These are phyloP conservation scores for Epinephelus malabaricus DNA, from an alignment of 2,797 vertebrate species.

Conservation along the genomic window DNA sequence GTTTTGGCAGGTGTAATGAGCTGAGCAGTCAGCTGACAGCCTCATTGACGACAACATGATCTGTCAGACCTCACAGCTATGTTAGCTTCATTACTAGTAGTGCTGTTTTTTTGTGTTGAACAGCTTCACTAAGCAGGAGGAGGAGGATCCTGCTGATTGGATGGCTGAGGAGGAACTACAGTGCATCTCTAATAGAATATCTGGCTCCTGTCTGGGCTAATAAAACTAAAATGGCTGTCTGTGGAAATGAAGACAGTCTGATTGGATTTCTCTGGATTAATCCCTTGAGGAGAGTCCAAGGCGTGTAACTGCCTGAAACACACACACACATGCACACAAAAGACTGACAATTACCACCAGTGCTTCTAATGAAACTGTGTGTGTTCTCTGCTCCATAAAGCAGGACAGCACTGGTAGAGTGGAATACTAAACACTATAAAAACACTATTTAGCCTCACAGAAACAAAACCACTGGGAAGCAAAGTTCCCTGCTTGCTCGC, in stretches of 20 bases:
- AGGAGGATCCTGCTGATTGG: constrained; percentile 14
- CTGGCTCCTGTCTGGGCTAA: constrained; percentile 71
- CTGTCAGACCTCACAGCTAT: background rate
- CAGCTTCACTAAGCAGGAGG: constrained; percentile 27
- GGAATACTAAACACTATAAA: constrained; percentile 78
- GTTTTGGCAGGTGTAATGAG: background rate
- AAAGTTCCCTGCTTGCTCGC: constrained; percentile 57
- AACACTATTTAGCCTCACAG: constrained; percentile 67
- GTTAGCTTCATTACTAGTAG: background rate
- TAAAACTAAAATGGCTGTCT: constrained; percentile 82
- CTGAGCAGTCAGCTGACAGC: background rate
- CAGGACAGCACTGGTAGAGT: constrained; percentile 64
- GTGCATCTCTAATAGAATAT: constrained; percentile 71
- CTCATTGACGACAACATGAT: background rate
- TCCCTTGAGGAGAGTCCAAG: constrained; percentile 71
- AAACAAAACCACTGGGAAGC: constrained; percentile 63
- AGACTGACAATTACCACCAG: constrained; percentile 65
- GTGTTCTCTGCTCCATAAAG: constrained; percentile 78
- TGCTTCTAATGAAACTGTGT: constrained; percentile 71
- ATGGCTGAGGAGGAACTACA: constrained; percentile 47
- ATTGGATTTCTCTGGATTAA: constrained; percentile 82
- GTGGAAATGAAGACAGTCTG: constrained; percentile 82
- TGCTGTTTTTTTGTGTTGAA: constrained; percentile 9
- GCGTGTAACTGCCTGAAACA: constrained; percentile 49
- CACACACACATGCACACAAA: constrained; percentile 42